phyloP scores from a whole-genome alignment of 2,797 vertebrate genomes.

The Anniella stebbinsi region DNA sequence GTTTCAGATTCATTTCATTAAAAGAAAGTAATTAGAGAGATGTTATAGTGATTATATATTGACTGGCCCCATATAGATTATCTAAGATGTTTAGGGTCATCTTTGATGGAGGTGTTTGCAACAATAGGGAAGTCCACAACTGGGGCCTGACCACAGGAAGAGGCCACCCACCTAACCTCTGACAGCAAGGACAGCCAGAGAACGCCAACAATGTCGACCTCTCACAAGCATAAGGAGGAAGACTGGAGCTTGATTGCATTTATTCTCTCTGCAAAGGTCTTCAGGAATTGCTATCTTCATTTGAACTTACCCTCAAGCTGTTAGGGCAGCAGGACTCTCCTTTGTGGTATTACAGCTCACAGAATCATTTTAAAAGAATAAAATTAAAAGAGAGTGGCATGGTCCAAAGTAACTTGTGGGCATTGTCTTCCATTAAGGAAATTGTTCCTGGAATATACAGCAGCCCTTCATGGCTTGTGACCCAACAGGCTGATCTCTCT shows the following conservation, averaged over 20 bases:
- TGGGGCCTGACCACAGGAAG: background rate
- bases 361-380: background rate
- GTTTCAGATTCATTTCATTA: constrained; percentile 9
- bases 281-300: background rate
- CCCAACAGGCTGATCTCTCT: background rate
- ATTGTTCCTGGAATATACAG: background rate
- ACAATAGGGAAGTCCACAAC: background rate
- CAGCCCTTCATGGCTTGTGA: background rate
- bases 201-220: background rate
- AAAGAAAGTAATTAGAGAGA: constrained; percentile 16
- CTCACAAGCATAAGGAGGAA: background rate
- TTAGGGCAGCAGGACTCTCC: background rate
- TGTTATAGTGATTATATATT: background rate
- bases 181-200: background rate
- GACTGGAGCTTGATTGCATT: background rate
- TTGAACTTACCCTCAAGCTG: background rate
- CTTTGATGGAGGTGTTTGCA: background rate
- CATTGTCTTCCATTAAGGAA: too few relatives aligned
- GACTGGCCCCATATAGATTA: background rate
- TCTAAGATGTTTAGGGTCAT: background rate
- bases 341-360: background rate
- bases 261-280: background rate
- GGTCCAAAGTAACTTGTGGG: too few relatives aligned
- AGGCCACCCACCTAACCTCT: background rate
- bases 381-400: too few relatives aligned